Evolutionary conservation across 2,113 vertebrate species (phyloP).

Genomic region (Herpailurus yagouaroundi): DNA sequence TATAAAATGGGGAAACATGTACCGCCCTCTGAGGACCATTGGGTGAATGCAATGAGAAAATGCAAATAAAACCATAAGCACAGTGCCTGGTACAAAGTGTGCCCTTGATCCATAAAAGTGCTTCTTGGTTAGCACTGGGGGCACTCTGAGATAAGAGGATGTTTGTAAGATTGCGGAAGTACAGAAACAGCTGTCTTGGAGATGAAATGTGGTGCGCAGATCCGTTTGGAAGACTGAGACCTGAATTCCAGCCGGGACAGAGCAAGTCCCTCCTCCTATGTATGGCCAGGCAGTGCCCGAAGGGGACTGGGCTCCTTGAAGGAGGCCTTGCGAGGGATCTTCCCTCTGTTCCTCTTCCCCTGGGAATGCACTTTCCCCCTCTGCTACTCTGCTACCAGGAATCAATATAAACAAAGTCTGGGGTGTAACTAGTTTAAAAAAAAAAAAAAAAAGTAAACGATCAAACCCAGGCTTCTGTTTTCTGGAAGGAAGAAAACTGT

Average conservation of each 20-base stretch:
- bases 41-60: neutral
- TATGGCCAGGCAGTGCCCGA: neutral
- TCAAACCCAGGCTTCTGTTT: slow-evolving; percentile 39
- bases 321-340: neutral
- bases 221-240: neutral
- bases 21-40: neutral
- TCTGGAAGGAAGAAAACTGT: neutral
- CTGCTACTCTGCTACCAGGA: neutral
- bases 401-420: slow-evolving; percentile 8
- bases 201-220: neutral
- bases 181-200: neutral
- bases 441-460: neutral
- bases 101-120: too few species aligned
- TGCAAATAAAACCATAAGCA: neutral
- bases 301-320: neutral
- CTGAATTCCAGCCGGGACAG: neutral
- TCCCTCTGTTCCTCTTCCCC: neutral
- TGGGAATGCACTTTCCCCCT: neutral
- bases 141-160: neutral
- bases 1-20: neutral
- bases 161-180: neutral
- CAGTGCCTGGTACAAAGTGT: neutral
- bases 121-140: too few species aligned
- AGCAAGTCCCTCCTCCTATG: neutral
- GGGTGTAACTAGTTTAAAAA: neutral